A percentile compares a stretch with the other conserved stretches of the same genome.
Conservation (phyloP, 2,888 invertebrate species). For the Amphipoea lucens region DNA sequence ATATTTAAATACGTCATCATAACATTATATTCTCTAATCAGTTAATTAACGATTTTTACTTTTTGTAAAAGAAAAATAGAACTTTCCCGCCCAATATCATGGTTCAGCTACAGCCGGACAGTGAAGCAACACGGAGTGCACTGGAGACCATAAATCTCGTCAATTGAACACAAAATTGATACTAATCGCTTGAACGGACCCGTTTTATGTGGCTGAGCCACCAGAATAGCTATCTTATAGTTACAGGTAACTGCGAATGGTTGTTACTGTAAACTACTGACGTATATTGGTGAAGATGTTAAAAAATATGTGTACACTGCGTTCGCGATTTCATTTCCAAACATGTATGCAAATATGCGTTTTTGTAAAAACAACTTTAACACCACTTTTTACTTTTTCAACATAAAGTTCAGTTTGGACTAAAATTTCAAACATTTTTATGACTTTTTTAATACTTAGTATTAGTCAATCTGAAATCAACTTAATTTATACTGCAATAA, state of each 20-base stretch:
- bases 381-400: too few relatives aligned
- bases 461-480: too few relatives aligned
- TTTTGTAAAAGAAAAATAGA: not conserved
- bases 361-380: too few relatives aligned
- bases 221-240: conserved; percentile 41
- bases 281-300: not conserved
- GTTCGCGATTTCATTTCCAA: too few relatives aligned
- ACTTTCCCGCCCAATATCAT: conserved; percentile 18
- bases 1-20: too few relatives aligned
- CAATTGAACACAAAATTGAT: conserved; percentile 75
- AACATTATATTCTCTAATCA: too few relatives aligned
- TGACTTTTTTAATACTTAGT: too few relatives aligned
- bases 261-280: not conserved
- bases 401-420: too few relatives aligned
- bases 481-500: too few relatives aligned
- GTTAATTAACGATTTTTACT: too few relatives aligned
- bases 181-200: conserved; percentile 67
- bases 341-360: too few relatives aligned
- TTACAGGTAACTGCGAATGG: conserved; percentile 35
- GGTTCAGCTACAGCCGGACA: conserved; percentile 59
- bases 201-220: conserved; percentile 55
- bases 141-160: conserved; percentile 67
- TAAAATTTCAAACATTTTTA: too few relatives aligned
- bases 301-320: not conserved
- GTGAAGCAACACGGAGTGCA: conserved; percentile 66